phyloP scores from a whole-genome alignment of 1,140 invertebrate species.

The Lethocerus indicus region DNA sequence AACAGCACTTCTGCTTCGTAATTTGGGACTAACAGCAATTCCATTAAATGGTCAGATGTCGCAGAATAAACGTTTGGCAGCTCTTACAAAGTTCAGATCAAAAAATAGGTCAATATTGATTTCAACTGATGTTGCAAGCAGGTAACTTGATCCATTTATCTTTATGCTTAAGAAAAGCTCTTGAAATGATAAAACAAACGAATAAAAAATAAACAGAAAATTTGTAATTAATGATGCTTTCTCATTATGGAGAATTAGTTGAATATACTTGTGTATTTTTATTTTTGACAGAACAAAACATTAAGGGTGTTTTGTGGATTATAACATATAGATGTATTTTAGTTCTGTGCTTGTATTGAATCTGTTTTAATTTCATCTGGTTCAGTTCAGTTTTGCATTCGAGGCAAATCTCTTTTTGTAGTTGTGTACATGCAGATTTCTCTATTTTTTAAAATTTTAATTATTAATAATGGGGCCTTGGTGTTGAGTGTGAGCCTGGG shows the following conservation, averaged over 20 bases:
- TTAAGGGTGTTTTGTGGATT: background rate
- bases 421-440: no score
- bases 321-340: background rate
- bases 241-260: background rate
- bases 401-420: no score
- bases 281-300: background rate
- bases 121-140: constrained; percentile 94
- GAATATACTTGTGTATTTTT: background rate
- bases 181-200: no score
- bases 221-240: background rate
- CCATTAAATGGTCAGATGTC: constrained; percentile 96
- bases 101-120: constrained; percentile 77
- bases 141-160: constrained; percentile 32
- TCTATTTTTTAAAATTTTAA: no score
- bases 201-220: background rate
- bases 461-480: no score
- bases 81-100: constrained; percentile 83
- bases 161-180: no score
- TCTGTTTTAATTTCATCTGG: no score
- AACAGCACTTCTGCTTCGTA: constrained; percentile 71
- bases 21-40: constrained; percentile 77
- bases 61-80: constrained; percentile 79
- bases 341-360: no score
- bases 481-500: no score
- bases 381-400: no score